phyloP scores from a whole-genome alignment of 2,888 invertebrate species.

The Epinotia brunnichana region DNA sequence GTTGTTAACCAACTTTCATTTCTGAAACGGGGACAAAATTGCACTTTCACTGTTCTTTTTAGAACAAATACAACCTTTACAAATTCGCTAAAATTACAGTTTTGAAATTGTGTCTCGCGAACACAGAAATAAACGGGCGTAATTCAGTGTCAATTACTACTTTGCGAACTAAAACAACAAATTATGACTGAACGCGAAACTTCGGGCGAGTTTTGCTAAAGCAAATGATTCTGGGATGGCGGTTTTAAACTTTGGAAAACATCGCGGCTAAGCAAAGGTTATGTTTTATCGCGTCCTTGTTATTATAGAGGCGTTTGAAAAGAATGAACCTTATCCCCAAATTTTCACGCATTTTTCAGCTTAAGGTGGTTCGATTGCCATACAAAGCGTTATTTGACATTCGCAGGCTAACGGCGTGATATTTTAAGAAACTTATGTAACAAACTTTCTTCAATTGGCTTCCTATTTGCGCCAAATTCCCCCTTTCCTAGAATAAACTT shows the following conservation, averaged over 20 bases:
- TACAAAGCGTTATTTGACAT: no score
- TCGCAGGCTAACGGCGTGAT: no score
- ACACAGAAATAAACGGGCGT: not conserved
- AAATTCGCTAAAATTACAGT: not conserved
- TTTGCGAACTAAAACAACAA: conserved; percentile 14
- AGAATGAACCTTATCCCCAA: no score
- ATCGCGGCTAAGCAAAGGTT: not conserved
- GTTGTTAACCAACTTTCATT: not conserved
- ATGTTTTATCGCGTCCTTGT: not conserved
- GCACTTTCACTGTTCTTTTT: no score
- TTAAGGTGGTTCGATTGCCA: no score
- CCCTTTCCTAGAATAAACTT: no score
- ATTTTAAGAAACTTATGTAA: no score
- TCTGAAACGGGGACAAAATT: not conserved
- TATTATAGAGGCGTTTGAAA: not conserved
- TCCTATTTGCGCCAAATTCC: no score
- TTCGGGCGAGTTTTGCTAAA: conserved; percentile 5
- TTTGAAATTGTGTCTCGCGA: not conserved
- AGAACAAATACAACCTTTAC: not conserved
- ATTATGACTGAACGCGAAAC: conserved; percentile 2
- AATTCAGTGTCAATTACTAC: not conserved
- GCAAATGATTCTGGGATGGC: conserved; percentile 4
- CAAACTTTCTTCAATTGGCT: no score
- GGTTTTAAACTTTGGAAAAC: not conserved
- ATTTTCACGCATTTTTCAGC: no score